Conservation (phyloP, 2,888 invertebrate species). For the Teleiodes luculella region DNA sequence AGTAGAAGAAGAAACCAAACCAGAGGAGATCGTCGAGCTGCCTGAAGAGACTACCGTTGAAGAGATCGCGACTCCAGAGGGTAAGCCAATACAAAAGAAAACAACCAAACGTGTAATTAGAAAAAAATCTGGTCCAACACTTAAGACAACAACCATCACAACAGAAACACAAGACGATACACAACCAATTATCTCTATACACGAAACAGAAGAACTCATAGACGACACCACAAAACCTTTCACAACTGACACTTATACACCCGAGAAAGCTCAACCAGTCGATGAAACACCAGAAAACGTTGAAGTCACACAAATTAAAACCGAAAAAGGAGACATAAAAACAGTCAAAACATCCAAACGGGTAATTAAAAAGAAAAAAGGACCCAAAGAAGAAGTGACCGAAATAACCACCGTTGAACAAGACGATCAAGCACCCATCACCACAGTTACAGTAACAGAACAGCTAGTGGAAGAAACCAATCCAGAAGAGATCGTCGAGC, state of each 20-base stretch:
- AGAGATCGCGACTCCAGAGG: conserved; percentile 7
- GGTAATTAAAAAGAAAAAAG: conserved; percentile 41
- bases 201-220: conserved; percentile 34
- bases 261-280: conserved; percentile 28
- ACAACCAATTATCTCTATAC: conserved; percentile 39
- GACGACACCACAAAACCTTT: conserved; percentile 35
- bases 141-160: conserved; percentile 26
- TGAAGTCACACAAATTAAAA: conserved; percentile 29
- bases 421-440: conserved; percentile 33
- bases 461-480: conserved; percentile 37
- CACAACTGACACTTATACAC: conserved; percentile 19
- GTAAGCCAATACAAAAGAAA: conserved; percentile 37
- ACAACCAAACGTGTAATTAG: conserved; percentile 41
- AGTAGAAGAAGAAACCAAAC: conserved; percentile 33
- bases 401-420: conserved; percentile 47
- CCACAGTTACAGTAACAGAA: conserved; percentile 21
- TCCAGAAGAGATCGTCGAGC: conserved; percentile 25
- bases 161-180: conserved; percentile 32
- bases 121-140: conserved; percentile 34
- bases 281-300: conserved; percentile 37
- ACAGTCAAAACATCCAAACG: conserved; percentile 38
- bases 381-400: conserved; percentile 45
- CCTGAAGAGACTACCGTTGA: conserved; percentile 40
- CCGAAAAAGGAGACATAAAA: conserved; percentile 19
- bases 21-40: conserved; percentile 19